Conservation (phyloP, 2,113 vertebrate species). For the Myocastor coypus region DNA sequence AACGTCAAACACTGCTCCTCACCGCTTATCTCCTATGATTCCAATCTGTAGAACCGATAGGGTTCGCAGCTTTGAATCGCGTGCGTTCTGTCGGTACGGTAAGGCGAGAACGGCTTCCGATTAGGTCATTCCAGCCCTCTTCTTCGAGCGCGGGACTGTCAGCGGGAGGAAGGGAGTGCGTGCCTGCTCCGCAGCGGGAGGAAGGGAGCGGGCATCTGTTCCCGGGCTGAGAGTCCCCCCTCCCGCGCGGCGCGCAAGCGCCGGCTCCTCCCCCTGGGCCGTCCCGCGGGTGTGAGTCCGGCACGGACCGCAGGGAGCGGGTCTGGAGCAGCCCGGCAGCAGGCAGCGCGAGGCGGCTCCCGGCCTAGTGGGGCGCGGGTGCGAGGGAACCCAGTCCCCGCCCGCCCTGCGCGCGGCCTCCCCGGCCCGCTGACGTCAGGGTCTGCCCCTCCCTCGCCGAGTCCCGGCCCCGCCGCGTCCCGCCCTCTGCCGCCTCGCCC, state of each 20-base stretch:
- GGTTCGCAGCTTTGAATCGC: too few species aligned
- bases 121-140: not conserved
- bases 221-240: not conserved
- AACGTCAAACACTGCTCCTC: too few species aligned
- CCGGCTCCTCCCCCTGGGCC: constrained; percentile 44
- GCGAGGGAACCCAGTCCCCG: not conserved
- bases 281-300: not conserved
- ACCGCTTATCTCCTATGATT: not conserved
- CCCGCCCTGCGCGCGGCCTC: not conserved
- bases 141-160: too few species aligned
- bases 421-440: not conserved
- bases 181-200: not conserved
- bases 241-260: not conserved
- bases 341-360: too few species aligned
- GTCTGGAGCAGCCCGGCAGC: too few species aligned
- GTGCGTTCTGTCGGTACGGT: too few species aligned
- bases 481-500: not conserved
- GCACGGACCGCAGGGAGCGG: not conserved
- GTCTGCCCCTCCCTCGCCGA: not conserved
- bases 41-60: too few species aligned
- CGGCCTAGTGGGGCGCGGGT: not conserved
- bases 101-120: constrained; percentile 1
- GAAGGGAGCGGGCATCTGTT: not conserved
- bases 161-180: not conserved
- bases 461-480: constrained; percentile 29